Base-by-base conservation (phyloP, 2,888 invertebrate species). In the Agonopterix heracliana region DNA sequence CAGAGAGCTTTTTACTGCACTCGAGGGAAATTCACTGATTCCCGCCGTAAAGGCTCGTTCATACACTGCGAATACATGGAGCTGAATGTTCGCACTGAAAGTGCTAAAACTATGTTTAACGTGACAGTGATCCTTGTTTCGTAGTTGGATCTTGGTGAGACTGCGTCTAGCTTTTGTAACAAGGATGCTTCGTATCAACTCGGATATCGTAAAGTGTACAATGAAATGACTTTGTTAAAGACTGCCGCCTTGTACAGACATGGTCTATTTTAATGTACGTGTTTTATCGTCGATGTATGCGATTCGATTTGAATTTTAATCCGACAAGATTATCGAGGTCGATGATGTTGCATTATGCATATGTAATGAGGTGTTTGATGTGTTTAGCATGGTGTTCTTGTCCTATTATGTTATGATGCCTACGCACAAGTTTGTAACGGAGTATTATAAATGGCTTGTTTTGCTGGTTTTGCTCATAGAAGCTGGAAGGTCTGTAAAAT, bases 21-120 rank as follows among this genome's bases (percentile, higher is more conserved):
- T 79, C 86, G 45, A 52, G 86, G 87, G 87, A 87, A 86, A 86
- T 87, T 73, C 74, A 60, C 66, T 75, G 78, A 84, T 80, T 80
- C 78, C 66, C 60, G 67, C 63, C 66, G 69, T 78, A 76, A 78
- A 77, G 71, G 66, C 61, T 60, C 62, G 66, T 71, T 64, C 69
- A 68, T 63, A 63, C 40, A 44, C 42, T 35, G 60, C 55, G 65
- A 64, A 64, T 68, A 72, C 74, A 72, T 74, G 73, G 72, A 74
- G 74, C 69, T 71, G 73, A 73, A 72, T 75, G 73, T 71, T 41
- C 17, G 41, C 42, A 35, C 34, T 13, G 35, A 8, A 10, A 66
- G 66, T 70, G 69, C 66, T 66, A 69, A 63, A 64, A 63, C 52
- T 59, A 53, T 53, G 54, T 61, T 54, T 49, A n/a, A 3, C 51